Evolutionary conservation across 1,140 invertebrate genomes (phyloP).

Genomic region (Zaprionus africanus): DNA sequence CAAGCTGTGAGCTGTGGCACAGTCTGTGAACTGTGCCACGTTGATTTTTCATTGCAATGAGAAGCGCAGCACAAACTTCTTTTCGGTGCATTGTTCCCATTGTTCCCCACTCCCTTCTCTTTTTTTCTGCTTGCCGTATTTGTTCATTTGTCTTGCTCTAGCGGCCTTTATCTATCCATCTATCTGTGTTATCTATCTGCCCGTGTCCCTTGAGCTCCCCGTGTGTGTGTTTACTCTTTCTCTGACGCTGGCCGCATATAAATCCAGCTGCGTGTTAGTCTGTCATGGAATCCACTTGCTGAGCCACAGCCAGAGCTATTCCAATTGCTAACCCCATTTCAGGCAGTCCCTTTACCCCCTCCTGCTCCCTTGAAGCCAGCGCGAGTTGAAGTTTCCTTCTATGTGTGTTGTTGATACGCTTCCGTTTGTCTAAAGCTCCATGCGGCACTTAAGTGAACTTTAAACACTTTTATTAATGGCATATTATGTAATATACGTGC

Average conservation of each 20-base stretch:
- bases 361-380: slow-evolving; percentile 1
- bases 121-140: slow-evolving; percentile 25
- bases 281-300: slow-evolving; percentile 53
- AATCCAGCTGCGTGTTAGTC: slow-evolving; percentile 67
- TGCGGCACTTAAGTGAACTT: slow-evolving; percentile 84
- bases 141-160: slow-evolving; percentile 60
- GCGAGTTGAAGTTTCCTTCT: slow-evolving; percentile 65
- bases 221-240: slow-evolving; percentile 58
- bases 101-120: not conserved
- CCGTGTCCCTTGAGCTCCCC: slow-evolving; percentile 33
- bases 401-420: slow-evolving; percentile 78
- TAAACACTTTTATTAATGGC: slow-evolving; percentile 84
- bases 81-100: slow-evolving; percentile 41
- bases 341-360: not conserved
- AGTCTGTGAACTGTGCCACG: slow-evolving; percentile 53
- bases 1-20: not conserved
- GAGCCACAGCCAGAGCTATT: slow-evolving; percentile 34
- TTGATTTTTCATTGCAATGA: slow-evolving; percentile 76
- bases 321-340: slow-evolving; percentile 5
- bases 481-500: slow-evolving; percentile 82
- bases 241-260: slow-evolving; percentile 73
- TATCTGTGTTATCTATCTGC: not conserved
- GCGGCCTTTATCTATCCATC: slow-evolving; percentile 42
- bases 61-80: slow-evolving; percentile 31
- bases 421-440: slow-evolving; percentile 81